Evolutionary conservation across 2,797 vertebrate species (phyloP).

Genomic region (Epinephelus malabaricus): DNA sequence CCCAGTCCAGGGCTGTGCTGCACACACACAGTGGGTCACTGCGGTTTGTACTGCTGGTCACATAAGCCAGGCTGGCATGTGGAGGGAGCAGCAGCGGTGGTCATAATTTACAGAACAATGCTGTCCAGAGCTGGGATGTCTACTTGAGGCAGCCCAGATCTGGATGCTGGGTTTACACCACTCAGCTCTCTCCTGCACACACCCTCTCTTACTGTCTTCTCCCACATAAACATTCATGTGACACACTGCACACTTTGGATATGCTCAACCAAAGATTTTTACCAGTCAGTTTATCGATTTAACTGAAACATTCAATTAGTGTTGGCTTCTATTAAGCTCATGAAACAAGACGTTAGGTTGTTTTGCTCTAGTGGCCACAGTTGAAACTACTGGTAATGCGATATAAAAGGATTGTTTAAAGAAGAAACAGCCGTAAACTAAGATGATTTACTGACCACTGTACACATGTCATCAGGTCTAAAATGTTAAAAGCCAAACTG

Average conservation of each 20-base stretch:
- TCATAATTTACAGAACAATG: slow-evolving; percentile 59
- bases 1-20: slow-evolving; percentile 27
- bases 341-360: background rate
- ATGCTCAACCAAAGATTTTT: background rate
- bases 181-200: background rate
- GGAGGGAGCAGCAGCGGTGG: slow-evolving; percentile 44
- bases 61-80: slow-evolving; percentile 67
- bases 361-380: background rate
- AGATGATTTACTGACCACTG: background rate
- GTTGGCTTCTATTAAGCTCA: background rate
- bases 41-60: slow-evolving; percentile 58
- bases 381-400: slow-evolving; percentile 6
- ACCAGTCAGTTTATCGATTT: background rate
- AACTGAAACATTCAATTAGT: background rate
- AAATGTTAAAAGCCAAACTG: no score
- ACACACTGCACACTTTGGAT: background rate
- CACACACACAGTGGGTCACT: slow-evolving; percentile 36
- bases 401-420: background rate
- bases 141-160: slow-evolving; percentile 36
- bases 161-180: slow-evolving; percentile 19
- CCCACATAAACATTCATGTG: slow-evolving; percentile 10
- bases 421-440: background rate
- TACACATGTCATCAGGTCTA: no score
- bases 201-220: background rate
- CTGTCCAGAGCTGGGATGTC: slow-evolving; percentile 28